Conservation (phyloP, 2,797 vertebrate species). For the Hemibagrus guttatus region DNA sequence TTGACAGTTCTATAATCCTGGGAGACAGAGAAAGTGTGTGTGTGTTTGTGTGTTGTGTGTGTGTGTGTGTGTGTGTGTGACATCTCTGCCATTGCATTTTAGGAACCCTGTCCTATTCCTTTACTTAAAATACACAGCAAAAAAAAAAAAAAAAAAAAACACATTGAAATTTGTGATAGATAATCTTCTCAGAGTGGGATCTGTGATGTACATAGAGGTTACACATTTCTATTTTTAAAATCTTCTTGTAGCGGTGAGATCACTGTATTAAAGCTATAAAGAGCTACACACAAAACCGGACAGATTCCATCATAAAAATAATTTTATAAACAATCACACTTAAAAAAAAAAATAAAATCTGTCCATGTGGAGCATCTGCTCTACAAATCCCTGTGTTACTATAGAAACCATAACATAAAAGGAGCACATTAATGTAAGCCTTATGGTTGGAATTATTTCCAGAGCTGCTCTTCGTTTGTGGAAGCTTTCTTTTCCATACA, state of each 20-base stretch:
- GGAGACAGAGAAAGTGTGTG: neutral
- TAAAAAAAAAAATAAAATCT: neutral
- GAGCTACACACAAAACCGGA: neutral
- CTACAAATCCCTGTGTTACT: neutral
- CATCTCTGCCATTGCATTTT: neutral
- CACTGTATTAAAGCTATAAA: neutral
- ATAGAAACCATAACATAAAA: neutral
- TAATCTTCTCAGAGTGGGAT: neutral
- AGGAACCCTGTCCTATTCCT: neutral
- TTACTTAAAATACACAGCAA: neutral
- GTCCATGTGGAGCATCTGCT: neutral
- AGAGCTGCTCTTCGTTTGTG: neutral
- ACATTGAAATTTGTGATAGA: neutral
- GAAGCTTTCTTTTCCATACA: neutral
- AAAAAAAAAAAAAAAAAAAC: neutral
- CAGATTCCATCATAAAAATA: neutral
- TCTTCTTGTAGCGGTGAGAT: neutral
- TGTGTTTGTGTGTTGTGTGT: neutral
- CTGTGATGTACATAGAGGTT: neutral
- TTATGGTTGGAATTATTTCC: neutral
- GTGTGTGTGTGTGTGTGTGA: neutral
- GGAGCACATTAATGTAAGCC: neutral
- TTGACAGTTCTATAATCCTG: constrained; percentile 13
- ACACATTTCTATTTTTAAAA: neutral
- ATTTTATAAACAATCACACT: neutral